Evolutionary conservation across 1,140 invertebrate genomes (phyloP).

Genomic region (Drepana arcuata): DNA sequence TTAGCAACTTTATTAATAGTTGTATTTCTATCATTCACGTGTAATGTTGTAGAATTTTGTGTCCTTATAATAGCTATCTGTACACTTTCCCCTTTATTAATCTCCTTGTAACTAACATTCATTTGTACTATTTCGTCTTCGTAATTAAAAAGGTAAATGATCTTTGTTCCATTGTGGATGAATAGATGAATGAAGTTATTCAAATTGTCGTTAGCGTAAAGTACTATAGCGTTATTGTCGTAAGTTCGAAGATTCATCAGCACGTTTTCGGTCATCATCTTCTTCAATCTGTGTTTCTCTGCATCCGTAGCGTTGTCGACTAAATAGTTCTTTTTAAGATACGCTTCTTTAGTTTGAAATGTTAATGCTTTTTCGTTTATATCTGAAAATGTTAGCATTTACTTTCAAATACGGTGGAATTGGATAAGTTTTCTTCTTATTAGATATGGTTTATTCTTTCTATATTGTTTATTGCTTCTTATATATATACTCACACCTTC

Average conservation of each 20-base stretch:
- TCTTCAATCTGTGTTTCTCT: constrained; percentile 78
- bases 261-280: constrained; percentile 84
- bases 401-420: no score
- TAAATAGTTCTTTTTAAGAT: constrained; percentile 84
- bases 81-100: constrained; percentile 86
- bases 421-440: no score
- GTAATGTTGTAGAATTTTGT: constrained; percentile 81
- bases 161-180: constrained; percentile 80
- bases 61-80: constrained; percentile 87
- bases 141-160: constrained; percentile 89
- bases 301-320: constrained; percentile 74
- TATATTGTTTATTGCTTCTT: no score
- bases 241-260: constrained; percentile 91
- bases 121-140: constrained; percentile 86
- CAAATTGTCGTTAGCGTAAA: constrained; percentile 93
- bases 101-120: constrained; percentile 79
- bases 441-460: no score
- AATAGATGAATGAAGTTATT: constrained; percentile 96
- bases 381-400: constrained; percentile 74
- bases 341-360: constrained; percentile 86
- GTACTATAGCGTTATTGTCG: constrained; percentile 83
- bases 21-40: constrained; percentile 86
- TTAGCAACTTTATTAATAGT: constrained; percentile 80
- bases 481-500: no score
- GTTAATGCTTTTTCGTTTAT: constrained; percentile 92